Base-by-base conservation (phyloP, 2,113 vertebrate species). In the Brachyhypopomus gauderio region DNA sequence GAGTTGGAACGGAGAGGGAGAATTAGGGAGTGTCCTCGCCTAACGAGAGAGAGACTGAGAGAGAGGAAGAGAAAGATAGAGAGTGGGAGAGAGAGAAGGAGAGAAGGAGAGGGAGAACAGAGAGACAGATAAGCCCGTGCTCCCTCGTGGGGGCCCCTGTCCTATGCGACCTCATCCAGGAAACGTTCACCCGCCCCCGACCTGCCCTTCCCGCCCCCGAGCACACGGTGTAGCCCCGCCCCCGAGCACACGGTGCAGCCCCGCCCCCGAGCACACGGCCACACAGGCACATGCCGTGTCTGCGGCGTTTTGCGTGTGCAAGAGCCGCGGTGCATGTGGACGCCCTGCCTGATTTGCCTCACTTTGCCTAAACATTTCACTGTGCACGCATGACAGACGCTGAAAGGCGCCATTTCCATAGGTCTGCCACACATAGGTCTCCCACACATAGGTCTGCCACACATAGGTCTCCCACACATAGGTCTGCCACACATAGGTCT, bases 1-100 rank as follows among this genome's bases (percentile, higher is more conserved):
- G 85, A 86, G 85, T 82, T 60, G 83, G 82, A 86, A 84, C 85
- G 66, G 79, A 86, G 81, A 87, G 70, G 85, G 69, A 70, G 77
- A 88, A 83, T 88, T 83, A 84, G 83, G 81, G 83, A 82, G 80
- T 62, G 75, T 86, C 75, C 88, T 80, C 82, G 56, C 83, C 86
- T 87, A 85, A 89, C 87, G 79, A 83, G 84, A 79, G 80, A 77
- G 17, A 3, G 70, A 83, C 77, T 36, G 83, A 80, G 58, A 60
- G 58, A 60, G 58, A 22, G 58, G 20, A 60, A 38, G 34, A 70
- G 58, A n/a, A 19, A 58, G 56, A 16, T 4, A 19, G 56, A 20
- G n/a, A 22, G 17, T 34, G 83, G 4, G 56, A 20, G n/a, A 60
- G 19, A 2, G 58, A 60, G 58, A 60, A 4, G n/a, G 58, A 38